Conservation (phyloP, 1,140 invertebrate species). For the Drosophila littoralis region DNA sequence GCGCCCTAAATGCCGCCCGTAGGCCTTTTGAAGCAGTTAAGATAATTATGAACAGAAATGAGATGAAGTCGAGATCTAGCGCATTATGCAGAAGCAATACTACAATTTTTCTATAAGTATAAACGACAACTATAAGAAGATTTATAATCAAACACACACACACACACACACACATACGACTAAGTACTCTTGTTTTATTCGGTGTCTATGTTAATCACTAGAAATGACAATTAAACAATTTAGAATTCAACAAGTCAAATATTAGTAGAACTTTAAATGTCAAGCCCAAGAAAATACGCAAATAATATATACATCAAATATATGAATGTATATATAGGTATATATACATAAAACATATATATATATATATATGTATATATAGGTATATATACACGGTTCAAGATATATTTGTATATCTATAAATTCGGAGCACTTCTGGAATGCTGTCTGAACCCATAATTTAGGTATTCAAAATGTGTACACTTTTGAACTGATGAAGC, state of each 20-base stretch:
- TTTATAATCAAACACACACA: constrained; percentile 16
- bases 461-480: constrained; percentile 34
- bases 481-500: constrained; percentile 38
- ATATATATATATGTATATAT: constrained; percentile 18
- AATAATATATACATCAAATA: constrained; percentile 18
- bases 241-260: constrained; percentile 66
- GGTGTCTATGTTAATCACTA: constrained; percentile 81
- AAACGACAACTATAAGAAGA: constrained; percentile 24
- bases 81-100: constrained; percentile 52
- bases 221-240: constrained; percentile 76
- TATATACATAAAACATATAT: constrained; percentile 22
- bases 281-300: constrained; percentile 41
- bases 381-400: constrained; percentile 5
- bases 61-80: constrained; percentile 16
- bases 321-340: constrained; percentile 48
- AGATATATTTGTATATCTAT: constrained; percentile 18
- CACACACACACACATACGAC: constrained; percentile 35
- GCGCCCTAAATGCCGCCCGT: constrained; percentile 67
- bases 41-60: constrained; percentile 19
- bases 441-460: constrained; percentile 34
- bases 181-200: constrained; percentile 71
- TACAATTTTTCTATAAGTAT: constrained; percentile 33
- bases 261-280: constrained; percentile 58
- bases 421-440: constrained; percentile 30
- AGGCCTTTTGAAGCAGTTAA: constrained; percentile 61